A percentile compares a stretch with the other conserved stretches of the same genome.
These are phyloP conservation scores for Danio kyathit DNA, from an alignment of 2,797 vertebrate genomes.

Conservation along the genomic window DNA sequence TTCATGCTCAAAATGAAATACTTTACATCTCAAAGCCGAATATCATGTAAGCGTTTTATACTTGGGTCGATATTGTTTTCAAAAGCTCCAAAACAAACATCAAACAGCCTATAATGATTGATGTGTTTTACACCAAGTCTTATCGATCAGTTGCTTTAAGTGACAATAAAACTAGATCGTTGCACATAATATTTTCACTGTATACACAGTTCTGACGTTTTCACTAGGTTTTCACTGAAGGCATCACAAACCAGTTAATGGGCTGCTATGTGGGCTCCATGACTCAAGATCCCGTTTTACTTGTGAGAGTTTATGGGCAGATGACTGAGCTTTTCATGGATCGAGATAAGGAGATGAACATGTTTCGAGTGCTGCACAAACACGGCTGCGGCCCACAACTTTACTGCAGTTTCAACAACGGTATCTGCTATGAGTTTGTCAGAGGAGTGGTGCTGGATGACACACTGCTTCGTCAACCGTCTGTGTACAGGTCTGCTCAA, in stretches of 20 bases:
- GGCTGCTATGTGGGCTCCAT: slow-evolving; percentile 76
- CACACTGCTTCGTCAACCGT: slow-evolving; percentile 73
- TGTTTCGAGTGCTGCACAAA: slow-evolving; percentile 75
- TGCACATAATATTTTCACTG: too few species aligned
- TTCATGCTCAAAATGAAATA: neutral
- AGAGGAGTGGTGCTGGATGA: slow-evolving; percentile 76
- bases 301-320: slow-evolving; percentile 79
- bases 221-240: slow-evolving; percentile 75
- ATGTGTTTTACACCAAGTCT: neutral
- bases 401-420: slow-evolving; percentile 83
- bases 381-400: slow-evolving; percentile 78
- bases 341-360: slow-evolving; percentile 77
- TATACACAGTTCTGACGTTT: too few species aligned
- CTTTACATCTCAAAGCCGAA: neutral
- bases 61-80: too few species aligned
- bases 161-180: neutral
- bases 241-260: slow-evolving; percentile 82
- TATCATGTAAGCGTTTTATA: too few species aligned
- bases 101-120: too few species aligned
- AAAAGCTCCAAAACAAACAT: too few species aligned
- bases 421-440: slow-evolving; percentile 84
- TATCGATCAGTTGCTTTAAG: neutral
- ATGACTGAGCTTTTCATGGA: slow-evolving; percentile 82
- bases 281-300: slow-evolving; percentile 70
- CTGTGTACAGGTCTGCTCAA: slow-evolving; percentile 83